Evolutionary conservation across 1,140 invertebrate species (phyloP).

Genomic region (Physella acuta): DNA sequence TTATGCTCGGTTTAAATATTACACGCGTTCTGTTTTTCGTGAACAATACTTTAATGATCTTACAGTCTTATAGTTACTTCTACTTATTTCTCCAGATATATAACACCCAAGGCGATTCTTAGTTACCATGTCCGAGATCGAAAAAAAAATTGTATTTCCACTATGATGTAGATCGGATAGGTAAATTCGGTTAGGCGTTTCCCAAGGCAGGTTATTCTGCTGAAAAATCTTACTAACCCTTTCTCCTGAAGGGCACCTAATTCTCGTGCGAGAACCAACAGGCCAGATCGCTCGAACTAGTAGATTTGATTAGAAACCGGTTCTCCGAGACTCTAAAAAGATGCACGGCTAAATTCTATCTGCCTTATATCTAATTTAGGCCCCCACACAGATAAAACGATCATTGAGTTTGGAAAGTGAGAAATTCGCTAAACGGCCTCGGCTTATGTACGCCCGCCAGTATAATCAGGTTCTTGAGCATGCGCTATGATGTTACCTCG

Average conservation of each 20-base stretch:
- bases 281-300: slow-evolving; percentile 16
- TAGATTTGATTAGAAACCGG: slow-evolving; percentile 28
- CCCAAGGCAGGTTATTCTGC: slow-evolving; percentile 20
- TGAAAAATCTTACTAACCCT: slow-evolving; percentile 23
- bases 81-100: too few species aligned
- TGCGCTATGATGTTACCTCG: slow-evolving; percentile 2
- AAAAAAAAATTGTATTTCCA: slow-evolving; percentile 9
- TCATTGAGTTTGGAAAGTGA: slow-evolving; percentile 36
- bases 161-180: slow-evolving; percentile 20
- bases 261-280: slow-evolving; percentile 18
- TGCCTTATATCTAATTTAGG: slow-evolving; percentile 34
- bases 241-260: slow-evolving; percentile 17
- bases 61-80: too few species aligned
- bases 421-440: slow-evolving; percentile 26
- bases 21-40: too few species aligned
- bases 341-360: slow-evolving; percentile 31
- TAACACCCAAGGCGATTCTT: too few species aligned
- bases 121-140: too few species aligned
- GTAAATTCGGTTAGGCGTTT: slow-evolving; percentile 25
- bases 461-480: slow-evolving; percentile 20
- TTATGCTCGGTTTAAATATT: too few species aligned
- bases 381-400: slow-evolving; percentile 27
- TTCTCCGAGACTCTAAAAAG: slow-evolving; percentile 19
- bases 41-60: too few species aligned
- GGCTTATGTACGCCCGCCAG: slow-evolving; percentile 28